Evolutionary conservation across 2,888 invertebrate species (phyloP).

Genomic region (Agrotis puta): DNA sequence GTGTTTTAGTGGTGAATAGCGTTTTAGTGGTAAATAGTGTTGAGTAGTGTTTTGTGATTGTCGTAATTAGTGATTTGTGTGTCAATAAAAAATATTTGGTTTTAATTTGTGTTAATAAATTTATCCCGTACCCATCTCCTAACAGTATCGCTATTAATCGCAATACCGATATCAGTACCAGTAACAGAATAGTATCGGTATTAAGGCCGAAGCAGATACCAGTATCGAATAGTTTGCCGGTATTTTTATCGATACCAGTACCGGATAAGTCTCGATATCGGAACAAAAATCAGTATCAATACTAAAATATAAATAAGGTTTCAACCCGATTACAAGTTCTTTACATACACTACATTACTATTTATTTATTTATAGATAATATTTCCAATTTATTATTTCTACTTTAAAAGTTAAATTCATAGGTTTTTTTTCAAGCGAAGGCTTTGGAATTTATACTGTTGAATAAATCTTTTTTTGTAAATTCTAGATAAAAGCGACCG

Average conservation of each 20-base stretch:
- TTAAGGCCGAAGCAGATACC: too few relatives aligned
- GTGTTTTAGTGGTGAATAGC: too few relatives aligned
- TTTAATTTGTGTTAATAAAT: too few relatives aligned
- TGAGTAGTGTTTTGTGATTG: too few relatives aligned
- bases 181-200: background rate
- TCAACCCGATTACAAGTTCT: slow-evolving; percentile 20
- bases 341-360: slow-evolving; percentile 18
- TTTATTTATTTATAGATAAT: background rate
- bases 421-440: slow-evolving; percentile 21
- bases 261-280: background rate
- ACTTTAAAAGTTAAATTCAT: slow-evolving; percentile 26
- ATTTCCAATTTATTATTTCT: slow-evolving; percentile 34
- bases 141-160: too few relatives aligned
- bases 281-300: background rate
- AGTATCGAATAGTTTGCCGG: too few relatives aligned
- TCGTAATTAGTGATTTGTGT: too few relatives aligned
- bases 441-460: background rate
- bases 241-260: background rate
- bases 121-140: too few relatives aligned
- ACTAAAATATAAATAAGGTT: slow-evolving; percentile 27
- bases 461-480: slow-evolving; percentile 15
- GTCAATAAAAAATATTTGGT: too few relatives aligned
- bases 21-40: too few relatives aligned
- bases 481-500: too few relatives aligned
- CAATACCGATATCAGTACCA: too few relatives aligned